Base-by-base conservation (phyloP, 2,888 invertebrate genomes). In the Psylliodes chrysocephalus region DNA sequence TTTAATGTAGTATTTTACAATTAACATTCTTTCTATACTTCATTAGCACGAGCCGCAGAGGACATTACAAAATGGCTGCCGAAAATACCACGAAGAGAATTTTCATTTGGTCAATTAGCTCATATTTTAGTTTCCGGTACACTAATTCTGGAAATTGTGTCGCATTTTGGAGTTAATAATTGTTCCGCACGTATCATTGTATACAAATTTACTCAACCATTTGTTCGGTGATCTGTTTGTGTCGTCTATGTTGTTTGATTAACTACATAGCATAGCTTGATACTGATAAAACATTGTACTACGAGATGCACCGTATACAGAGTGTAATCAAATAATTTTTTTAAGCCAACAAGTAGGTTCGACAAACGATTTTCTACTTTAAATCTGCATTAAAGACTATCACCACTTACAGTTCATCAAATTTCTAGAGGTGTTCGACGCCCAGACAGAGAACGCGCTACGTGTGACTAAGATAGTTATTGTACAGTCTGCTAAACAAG, bases 121-220 rank as follows among this genome's bases (percentile, higher is more conserved):
- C 49, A 49, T 49, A 49, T 49, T 49, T 25, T 17, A 49, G 49
- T 49, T 49, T 25, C 49, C 49, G 49, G 25, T 49, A 49, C 49
- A 49, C 49, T 28, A 49, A 28, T 49, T 49, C 25, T 28, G 28
- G 28, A 28, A 47, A 28, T 49, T 49, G 28, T 49, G 49, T 49
- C 30, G 49, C 49, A 49, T 49, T 49, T 49, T 49, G 17, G 30
- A 49, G 49, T 28, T 49, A 49, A 49, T 49, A 49, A 28, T 49
- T 49, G 49, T 49, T 14, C 6, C 19, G 17, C 49, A 49, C 28
- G 28, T 30, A 49, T 49, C 49, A 49, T 49, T 49, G 49, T 49
- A 49, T 49, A 30, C 49, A 30, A 49, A 49, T 49, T 49, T 49
- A 49, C 49, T 49, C 49, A 15, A 49, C 49, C 49, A 49, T 49